Base-by-base conservation (phyloP, 2,113 vertebrate genomes). In the Isichthys henryi region DNA sequence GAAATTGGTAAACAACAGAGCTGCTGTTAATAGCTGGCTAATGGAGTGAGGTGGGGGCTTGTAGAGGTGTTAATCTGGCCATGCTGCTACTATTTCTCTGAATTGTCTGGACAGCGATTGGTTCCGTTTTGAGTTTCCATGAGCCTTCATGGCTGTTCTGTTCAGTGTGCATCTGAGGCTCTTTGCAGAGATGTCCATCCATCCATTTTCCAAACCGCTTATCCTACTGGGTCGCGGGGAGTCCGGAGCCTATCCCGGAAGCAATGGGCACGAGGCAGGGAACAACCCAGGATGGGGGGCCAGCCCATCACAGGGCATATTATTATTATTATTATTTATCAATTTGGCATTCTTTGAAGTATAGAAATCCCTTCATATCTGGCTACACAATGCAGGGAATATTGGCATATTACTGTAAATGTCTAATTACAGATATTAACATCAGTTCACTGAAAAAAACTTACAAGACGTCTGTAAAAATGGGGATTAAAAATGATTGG, bases 401-500 rank as follows among this genome's bases (percentile, higher is more conserved):
- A 39, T 39, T 39, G 86, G n/a, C 49, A 87, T 43, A 27, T 45
- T 77, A n/a, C n/a, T n/a, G n/a, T n/a, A 91, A 93, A 89, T 89
- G 90, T 91, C 86, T 93, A 93, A 95, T 94, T 91, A 93, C 90
- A 92, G 92, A 89, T 91, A 87, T 80, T 91, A 70, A 92, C 93
- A 93, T 92, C 88, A 92, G 95, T 94, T 94, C 92, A 93, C 91
- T 92, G 91, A 91, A 93, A 93, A 93, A 93, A 94, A 95, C 94
- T 95, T 95, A 94, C 90, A 94, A 93, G 92, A 93, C 92, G 93
- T 94, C 92, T 92, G 88, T 89, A 93, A 94, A 92, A 94, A 95
- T 83, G 92, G 86, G 91, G 94, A 95, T 95, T 96, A 94, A 96
- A 96, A 96, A 96, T 92, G 93, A 95, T 95, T 96, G 93, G 90